phyloP scores from a whole-genome alignment of 2,888 invertebrate genomes.

The Thera obeliscata region DNA sequence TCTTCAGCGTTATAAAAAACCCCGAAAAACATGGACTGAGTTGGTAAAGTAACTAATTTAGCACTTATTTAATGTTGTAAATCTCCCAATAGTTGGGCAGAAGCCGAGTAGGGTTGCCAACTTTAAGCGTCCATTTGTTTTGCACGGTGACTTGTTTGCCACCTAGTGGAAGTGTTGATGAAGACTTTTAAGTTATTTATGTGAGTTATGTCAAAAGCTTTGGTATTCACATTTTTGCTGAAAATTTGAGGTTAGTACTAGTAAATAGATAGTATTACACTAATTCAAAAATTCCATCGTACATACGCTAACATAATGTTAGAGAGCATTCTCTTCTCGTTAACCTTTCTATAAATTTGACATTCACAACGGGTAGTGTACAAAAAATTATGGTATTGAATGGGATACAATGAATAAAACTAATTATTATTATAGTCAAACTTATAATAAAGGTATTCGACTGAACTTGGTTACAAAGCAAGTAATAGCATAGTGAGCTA shows the following conservation, averaged over 20 bases:
- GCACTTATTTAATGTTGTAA: constrained; percentile 22
- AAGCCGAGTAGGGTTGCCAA: constrained; percentile 40
- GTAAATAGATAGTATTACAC: too few species aligned
- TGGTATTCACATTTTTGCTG: background rate
- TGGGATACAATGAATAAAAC: too few species aligned
- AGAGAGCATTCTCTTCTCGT: too few species aligned
- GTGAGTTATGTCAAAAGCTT: constrained; percentile 8
- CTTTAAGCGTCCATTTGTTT: constrained; percentile 31
- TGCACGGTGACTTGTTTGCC: constrained; percentile 33
- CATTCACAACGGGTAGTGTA: too few species aligned
- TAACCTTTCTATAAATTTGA: too few species aligned
- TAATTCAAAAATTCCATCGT: too few species aligned
- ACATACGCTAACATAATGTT: too few species aligned
- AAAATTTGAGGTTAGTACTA: background rate
- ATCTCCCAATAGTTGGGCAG: constrained; percentile 17
- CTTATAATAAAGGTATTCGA: too few species aligned
- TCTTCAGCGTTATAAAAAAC: background rate
- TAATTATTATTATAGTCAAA: too few species aligned
- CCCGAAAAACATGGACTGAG: background rate
- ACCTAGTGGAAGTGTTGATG: constrained; percentile 27
- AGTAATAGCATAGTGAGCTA: too few species aligned
- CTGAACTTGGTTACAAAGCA: too few species aligned
- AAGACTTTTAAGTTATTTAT: constrained; percentile 31
- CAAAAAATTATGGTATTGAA: too few species aligned
- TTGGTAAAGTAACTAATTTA: constrained; percentile 9